Percentiles rank a stretch among this genome's conserved stretches.
Conservation (phyloP, 2,888 invertebrate genomes). For the Acrobasis suavella region DNA sequence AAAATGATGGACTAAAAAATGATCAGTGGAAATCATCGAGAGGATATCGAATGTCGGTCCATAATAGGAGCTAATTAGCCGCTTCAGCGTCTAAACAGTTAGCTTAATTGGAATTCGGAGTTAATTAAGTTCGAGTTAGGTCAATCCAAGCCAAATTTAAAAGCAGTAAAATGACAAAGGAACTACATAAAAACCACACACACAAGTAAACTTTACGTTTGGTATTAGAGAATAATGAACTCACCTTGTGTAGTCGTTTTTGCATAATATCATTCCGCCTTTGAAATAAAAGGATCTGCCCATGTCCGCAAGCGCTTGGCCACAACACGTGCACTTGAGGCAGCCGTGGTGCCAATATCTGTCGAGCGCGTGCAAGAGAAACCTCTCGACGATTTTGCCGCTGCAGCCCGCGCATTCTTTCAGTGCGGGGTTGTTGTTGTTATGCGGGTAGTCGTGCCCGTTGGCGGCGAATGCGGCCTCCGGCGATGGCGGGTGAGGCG, state of each 20-base stretch:
- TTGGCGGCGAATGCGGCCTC: conserved; percentile 86
- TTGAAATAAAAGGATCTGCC: conserved; percentile 96
- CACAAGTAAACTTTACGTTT: background rate
- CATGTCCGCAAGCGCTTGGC: conserved; percentile 94
- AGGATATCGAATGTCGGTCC: conserved; percentile 54
- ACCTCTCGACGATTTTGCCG: conserved; percentile 95
- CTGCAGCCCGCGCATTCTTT: conserved; percentile 96
- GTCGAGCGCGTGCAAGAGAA: conserved; percentile 95
- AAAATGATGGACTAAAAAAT: conserved; percentile 76
- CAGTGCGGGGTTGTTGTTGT: conserved; percentile 83
- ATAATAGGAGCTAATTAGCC: conserved; percentile 64
- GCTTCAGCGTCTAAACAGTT: conserved; percentile 14
- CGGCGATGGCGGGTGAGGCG: conserved; percentile 89
- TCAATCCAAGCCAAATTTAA: conserved; percentile 9
- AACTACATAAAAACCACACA: background rate
- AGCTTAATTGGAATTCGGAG: conserved; percentile 26
- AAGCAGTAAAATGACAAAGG: conserved; percentile 10
- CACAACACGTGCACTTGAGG: conserved; percentile 96
- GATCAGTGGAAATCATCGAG: conserved; percentile 70
- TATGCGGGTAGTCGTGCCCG: conserved; percentile 84
- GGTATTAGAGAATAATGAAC: conserved; percentile 39
- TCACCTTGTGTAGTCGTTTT: conserved; percentile 97
- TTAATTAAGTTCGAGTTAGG: conserved; percentile 28
- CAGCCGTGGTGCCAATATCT: conserved; percentile 98
- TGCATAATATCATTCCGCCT: conserved; percentile 97